Conservation (phyloP, 2,888 invertebrate genomes). For the Pasiphila rectangulata region DNA sequence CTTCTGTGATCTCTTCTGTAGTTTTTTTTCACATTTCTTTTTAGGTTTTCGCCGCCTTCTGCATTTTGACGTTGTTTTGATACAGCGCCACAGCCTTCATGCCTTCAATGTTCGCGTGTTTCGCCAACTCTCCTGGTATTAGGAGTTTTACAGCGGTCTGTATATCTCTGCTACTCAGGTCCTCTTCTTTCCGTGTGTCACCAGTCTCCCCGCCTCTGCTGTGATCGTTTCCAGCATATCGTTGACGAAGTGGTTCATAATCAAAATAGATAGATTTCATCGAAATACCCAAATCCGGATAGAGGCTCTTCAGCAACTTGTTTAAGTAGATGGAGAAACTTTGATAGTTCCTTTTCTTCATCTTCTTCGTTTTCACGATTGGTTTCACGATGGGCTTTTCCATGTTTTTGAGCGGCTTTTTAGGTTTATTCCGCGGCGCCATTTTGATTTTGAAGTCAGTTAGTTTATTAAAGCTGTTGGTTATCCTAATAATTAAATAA, state of each 20-base stretch:
- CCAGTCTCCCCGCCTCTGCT: constrained; percentile 83
- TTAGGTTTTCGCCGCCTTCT: too few species aligned
- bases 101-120: constrained; percentile 85
- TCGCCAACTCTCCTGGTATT: constrained; percentile 86
- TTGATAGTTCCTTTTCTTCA: constrained; percentile 73
- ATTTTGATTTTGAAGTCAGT: constrained; percentile 42
- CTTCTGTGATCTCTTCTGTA: background rate
- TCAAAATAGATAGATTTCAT: constrained; percentile 85
- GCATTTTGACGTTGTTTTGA: constrained; percentile 47
- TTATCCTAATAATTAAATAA: too few species aligned
- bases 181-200: constrained; percentile 82
- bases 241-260: constrained; percentile 88
- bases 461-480: too few species aligned
- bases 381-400: constrained; percentile 63
- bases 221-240: constrained; percentile 88
- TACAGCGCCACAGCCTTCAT: constrained; percentile 77
- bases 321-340: constrained; percentile 83
- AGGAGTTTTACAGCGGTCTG: constrained; percentile 85
- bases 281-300: constrained; percentile 83
- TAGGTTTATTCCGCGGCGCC: constrained; percentile 57
- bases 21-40: background rate
- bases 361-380: constrained; percentile 67
- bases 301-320: constrained; percentile 81
- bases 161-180: constrained; percentile 86
- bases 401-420: constrained; percentile 53